phyloP scores from a whole-genome alignment of 2,113 vertebrate genomes.

The Laterallus jamaicensis region DNA sequence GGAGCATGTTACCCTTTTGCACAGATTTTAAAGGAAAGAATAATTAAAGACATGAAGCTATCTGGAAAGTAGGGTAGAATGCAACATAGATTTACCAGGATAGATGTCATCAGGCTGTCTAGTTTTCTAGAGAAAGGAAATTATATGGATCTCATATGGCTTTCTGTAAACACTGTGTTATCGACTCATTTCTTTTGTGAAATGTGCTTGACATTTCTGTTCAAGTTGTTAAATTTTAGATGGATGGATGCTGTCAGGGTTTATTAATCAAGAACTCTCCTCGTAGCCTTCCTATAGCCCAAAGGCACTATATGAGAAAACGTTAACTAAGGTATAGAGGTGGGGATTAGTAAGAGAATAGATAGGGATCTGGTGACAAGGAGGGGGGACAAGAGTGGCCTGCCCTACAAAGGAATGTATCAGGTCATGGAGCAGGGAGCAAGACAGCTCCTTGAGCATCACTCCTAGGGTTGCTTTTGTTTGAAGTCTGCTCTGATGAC shows the following conservation, averaged over 20 bases:
- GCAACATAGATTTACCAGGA: not conserved
- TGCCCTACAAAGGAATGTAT: not conserved
- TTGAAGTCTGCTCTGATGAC: not conserved
- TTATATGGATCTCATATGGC: not conserved
- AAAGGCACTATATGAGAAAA: not conserved
- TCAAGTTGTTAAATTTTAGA: not conserved
- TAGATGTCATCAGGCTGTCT: not conserved
- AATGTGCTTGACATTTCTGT: not conserved
- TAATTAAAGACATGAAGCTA: not conserved
- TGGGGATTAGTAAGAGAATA: not conserved
- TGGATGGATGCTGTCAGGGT: not conserved
- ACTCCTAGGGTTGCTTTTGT: not conserved
- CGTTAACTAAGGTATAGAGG: not conserved
- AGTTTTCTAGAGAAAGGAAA: not conserved
- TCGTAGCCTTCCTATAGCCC: not conserved
- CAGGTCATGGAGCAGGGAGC: not conserved
- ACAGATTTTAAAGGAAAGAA: not conserved
- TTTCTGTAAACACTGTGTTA: not conserved
- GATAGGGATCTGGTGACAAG: not conserved
- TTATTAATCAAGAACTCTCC: not conserved
- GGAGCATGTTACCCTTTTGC: not conserved
- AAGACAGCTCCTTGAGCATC: not conserved
- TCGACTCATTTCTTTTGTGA: not conserved
- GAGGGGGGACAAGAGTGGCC: not conserved
- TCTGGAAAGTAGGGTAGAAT: not conserved